These are phyloP conservation scores for Monodelphis domestica DNA, from an alignment of 2,797 vertebrate species.

Conservation along the genomic window DNA sequence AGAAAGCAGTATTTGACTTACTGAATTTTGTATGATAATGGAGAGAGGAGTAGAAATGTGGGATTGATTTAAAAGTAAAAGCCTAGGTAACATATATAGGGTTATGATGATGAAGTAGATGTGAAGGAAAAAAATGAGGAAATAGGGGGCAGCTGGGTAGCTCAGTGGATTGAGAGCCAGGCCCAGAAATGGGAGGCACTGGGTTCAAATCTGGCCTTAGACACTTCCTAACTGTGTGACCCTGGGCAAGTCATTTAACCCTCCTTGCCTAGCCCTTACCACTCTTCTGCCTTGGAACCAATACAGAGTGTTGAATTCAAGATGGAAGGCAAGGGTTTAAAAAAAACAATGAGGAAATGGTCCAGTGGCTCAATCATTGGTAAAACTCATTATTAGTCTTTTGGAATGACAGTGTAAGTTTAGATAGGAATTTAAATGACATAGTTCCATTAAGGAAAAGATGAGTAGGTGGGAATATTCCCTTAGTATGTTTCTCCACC, in stretches of 20 bases:
- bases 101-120: conserved; percentile 25
- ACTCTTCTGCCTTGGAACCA: no score
- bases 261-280: no score
- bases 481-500: background rate
- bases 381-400: conserved; percentile 23
- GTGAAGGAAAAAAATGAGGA: conserved; percentile 34
- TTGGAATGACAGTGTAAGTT: conserved; percentile 14
- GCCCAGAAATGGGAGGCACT: no score
- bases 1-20: conserved; percentile 13
- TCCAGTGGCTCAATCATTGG: background rate
- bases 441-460: conserved; percentile 20
- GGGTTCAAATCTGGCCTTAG: no score
- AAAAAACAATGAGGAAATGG: background rate
- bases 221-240: no score
- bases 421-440: conserved; percentile 29
- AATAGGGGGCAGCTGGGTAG: no score
- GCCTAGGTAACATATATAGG: conserved; percentile 4
- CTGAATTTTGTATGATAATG: conserved; percentile 27
- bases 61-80: conserved; percentile 43
- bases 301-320: no score
- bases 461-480: background rate
- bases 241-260: no score
- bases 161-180: no score
- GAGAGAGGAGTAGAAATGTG: conserved; percentile 25
- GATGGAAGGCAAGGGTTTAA: no score